Conservation (phyloP, 2,888 invertebrate genomes). For the Netelia melanura region DNA sequence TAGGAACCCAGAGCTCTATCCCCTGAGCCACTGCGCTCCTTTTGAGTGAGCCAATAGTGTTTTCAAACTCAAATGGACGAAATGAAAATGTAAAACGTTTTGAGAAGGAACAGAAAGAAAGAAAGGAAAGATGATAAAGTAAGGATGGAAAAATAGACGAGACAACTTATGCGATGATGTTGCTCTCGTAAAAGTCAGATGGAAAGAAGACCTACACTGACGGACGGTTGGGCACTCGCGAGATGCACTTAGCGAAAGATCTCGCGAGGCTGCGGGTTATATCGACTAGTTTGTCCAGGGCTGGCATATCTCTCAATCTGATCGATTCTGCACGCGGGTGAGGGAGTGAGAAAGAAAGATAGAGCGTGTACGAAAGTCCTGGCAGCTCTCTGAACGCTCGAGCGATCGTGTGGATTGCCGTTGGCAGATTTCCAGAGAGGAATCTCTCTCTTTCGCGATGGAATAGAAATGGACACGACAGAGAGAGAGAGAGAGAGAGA, state of each 20-base stretch:
- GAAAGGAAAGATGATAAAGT: neutral
- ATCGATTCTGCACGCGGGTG: constrained; percentile 12
- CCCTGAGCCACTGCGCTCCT: too few species aligned
- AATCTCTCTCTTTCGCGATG: constrained; percentile 26
- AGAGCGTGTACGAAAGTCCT: constrained; percentile 20
- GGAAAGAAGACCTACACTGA: neutral
- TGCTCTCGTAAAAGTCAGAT: constrained; percentile 1
- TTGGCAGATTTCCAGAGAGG: constrained; percentile 59
- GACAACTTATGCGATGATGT: neutral
- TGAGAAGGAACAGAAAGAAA: too few species aligned
- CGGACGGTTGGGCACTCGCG: neutral
- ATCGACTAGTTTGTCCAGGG: constrained; percentile 42
- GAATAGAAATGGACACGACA: constrained; percentile 46
- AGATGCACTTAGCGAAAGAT: constrained; percentile 23
- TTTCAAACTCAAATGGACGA: neutral
- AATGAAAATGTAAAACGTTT: neutral
- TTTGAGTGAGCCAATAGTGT: neutral
- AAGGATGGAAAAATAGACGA: neutral
- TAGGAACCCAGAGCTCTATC: too few species aligned
- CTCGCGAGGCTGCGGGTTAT: neutral
- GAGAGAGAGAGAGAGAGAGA: neutral
- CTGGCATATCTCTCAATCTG: constrained; percentile 54
- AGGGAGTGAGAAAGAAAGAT: constrained; percentile 1
- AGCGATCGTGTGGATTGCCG: constrained; percentile 55
- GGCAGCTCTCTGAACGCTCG: constrained; percentile 55